A percentile compares a stretch with the other conserved stretches of the same genome.
These are phyloP conservation scores for Hydraecia micacea DNA, from an alignment of 2,888 invertebrate species.

Conservation along the genomic window DNA sequence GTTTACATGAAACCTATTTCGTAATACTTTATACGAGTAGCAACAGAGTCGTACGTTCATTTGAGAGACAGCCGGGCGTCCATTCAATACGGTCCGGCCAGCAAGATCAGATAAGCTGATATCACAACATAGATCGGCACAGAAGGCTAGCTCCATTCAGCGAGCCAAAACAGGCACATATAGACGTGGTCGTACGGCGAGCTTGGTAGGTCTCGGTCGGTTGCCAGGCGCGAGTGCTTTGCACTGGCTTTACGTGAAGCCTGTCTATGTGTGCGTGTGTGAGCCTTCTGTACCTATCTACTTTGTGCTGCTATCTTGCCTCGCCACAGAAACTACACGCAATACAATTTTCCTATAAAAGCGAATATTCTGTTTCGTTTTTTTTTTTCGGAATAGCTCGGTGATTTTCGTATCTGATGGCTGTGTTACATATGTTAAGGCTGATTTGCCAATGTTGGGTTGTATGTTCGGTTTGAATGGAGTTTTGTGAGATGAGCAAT, in stretches of 20 bases:
- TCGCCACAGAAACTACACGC: conserved; percentile 66
- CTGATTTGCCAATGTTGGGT: conserved; percentile 35
- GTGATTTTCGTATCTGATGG: conserved; percentile 55
- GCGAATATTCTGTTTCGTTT: conserved; percentile 64
- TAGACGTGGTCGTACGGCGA: background rate
- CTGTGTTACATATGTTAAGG: conserved; percentile 53
- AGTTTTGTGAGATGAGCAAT: conserved; percentile 7
- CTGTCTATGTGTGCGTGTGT: background rate
- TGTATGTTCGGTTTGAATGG: conserved; percentile 13
- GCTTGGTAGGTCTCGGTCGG: background rate
- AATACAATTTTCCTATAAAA: conserved; percentile 70
- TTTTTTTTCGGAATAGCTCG: conserved; percentile 55
- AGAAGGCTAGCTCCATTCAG: conserved; percentile 7
- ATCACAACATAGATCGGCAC: background rate
- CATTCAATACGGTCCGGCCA: conserved; percentile 71
- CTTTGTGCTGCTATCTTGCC: conserved; percentile 54
- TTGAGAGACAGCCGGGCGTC: conserved; percentile 68
- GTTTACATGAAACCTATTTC: conserved; percentile 55
- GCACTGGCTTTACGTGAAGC: background rate
- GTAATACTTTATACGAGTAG: conserved; percentile 61
- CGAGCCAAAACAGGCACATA: background rate
- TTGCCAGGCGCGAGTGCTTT: background rate
- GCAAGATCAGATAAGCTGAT: conserved; percentile 69
- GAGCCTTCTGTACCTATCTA: conserved; percentile 18
- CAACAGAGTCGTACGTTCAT: conserved; percentile 61